Evolutionary conservation across 1,140 invertebrate genomes (phyloP), one percentile per base, ranked within the genome.

Genomic region (Spodoptera litura): DNA sequence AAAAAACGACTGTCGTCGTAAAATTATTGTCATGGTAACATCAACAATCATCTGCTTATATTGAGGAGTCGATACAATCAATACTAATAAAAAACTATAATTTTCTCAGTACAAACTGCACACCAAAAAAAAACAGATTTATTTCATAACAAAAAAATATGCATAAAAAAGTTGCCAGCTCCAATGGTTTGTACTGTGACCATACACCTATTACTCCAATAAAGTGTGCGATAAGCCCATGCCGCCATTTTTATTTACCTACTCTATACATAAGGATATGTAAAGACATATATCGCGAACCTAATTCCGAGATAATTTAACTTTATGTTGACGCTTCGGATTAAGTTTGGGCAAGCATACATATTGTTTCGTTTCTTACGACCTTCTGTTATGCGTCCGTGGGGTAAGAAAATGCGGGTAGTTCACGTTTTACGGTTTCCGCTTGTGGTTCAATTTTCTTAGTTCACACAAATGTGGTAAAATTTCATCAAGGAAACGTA

Each of bases 251-350:
- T 73, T 73, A 61, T 73, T 59, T 51, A 59, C 55, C 53, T 51
- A n/a, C 10, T 4, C 11, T 59, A 56, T 58, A 73, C n/a, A 59
- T 58, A 51, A 59, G 55, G 27, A 10, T 59, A 58, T 58, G 11
- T 20, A 58, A 8, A 59, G 55, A 31, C 71, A 44, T 73, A 59
- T 35, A 61, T 73, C 38, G 56, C 15, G 38, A 27, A 59, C 38
- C 55, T 73, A 61, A 73, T 73, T 73, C 56, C 71, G 44, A 59
- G 56, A 73, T 73, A 73, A 73, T 59, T 73, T 73, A 73, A 73
- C 55, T 73, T 73, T 73, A 73, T 59, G 71, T 25, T 59, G 71
- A 73, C 71, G 71, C 71, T 44, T n/a, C 38, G 71, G 56, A 58
- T 73, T 73, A 73, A 73, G 71, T 71, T 71, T 15, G 68, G 53